Evolutionary conservation across 2,888 invertebrate species (phyloP).

Genomic region (Dicycla oo): DNA sequence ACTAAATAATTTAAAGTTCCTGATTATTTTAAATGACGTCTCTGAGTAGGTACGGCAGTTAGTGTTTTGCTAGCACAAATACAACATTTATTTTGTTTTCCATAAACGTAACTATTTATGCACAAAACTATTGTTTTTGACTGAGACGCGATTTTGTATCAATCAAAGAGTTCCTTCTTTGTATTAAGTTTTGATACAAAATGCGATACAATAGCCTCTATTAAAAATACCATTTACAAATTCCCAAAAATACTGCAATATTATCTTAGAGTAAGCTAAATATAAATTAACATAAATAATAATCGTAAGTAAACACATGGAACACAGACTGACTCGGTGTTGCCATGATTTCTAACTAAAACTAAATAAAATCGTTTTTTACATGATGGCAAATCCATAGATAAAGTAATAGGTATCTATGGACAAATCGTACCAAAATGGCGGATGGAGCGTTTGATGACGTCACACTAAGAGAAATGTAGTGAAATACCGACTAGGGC

Average conservation of each 20-base stretch:
- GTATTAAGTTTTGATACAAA: slow-evolving; percentile 42
- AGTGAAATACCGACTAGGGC: slow-evolving; percentile 33
- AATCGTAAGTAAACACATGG: slow-evolving; percentile 22
- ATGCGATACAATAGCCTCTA: slow-evolving; percentile 33
- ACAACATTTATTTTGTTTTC: slow-evolving; percentile 41
- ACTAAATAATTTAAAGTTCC: background rate
- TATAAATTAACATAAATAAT: slow-evolving; percentile 60
- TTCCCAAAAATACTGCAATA: slow-evolving; percentile 58
- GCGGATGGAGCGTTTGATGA: slow-evolving; percentile 71
- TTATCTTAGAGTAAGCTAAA: slow-evolving; percentile 40
- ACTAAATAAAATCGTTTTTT: slow-evolving; percentile 54
- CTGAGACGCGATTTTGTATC: slow-evolving; percentile 41
- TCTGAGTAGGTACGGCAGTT: background rate
- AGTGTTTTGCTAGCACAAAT: slow-evolving; percentile 27
- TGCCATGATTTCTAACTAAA: slow-evolving; percentile 33
- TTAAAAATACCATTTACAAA: slow-evolving; percentile 30
- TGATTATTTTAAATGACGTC: slow-evolving; percentile 6
- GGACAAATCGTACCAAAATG: slow-evolving; percentile 66
- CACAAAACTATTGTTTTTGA: slow-evolving; percentile 10
- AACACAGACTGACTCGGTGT: slow-evolving; percentile 27
- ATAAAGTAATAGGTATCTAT: background rate
- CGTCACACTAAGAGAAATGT: slow-evolving; percentile 16
- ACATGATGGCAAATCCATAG: slow-evolving; percentile 67
- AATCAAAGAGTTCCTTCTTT: slow-evolving; percentile 4
- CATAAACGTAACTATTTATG: slow-evolving; percentile 47